Evolutionary conservation across 2,888 invertebrate species (phyloP), one percentile per base, ranked within the genome.

Genomic region (Agonopterix subpropinquella): DNA sequence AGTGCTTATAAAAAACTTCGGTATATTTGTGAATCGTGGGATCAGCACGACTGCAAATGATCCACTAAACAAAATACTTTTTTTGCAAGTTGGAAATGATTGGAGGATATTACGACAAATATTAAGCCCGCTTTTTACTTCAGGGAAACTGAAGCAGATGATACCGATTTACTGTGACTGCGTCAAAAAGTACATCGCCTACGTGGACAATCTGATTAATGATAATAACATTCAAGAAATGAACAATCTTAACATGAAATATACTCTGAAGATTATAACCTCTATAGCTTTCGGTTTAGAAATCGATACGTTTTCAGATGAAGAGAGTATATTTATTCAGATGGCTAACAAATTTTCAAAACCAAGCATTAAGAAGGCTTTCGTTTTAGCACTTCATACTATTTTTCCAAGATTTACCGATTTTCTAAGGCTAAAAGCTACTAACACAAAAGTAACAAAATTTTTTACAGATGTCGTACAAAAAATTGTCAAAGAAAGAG

Each of bases 1-100:
- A 43, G 62, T 80, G 28, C 52, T 79, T 5, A 62, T 78, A 7
- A 78, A 77, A 46, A 78, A 79, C 41, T 80, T 78, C 36, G 65
- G 72, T 7, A 45, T 36, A 1, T 80, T 80, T 41, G 53, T 65
- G 8, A 68, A 76, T 10, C 70, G 81, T 41, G 73, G 71, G 11
- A 28, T 70, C 8, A 61, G 64, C 35, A 67, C 69, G 36, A 67
- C 67, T 44, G 18, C 18, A 1, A 66, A 72, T 35, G 55, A 70
- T 47, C 62, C 60, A 4, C 45, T 80, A 11, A 71, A 72, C 43
- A 64, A 61, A 10, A 78, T 79, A 47, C 51, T 81, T 2, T 79
- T 80, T 37, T 70, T 72, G 47, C 64, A 67, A 7, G 65, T 70
- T 13, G 54, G 49, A 2, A 61, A 63, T 0, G 61, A 61, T 1